Evolutionary conservation across 35 echinoderm and acorn worm species (phyloP).

Genomic region (Amphiura filiformis): DNA sequence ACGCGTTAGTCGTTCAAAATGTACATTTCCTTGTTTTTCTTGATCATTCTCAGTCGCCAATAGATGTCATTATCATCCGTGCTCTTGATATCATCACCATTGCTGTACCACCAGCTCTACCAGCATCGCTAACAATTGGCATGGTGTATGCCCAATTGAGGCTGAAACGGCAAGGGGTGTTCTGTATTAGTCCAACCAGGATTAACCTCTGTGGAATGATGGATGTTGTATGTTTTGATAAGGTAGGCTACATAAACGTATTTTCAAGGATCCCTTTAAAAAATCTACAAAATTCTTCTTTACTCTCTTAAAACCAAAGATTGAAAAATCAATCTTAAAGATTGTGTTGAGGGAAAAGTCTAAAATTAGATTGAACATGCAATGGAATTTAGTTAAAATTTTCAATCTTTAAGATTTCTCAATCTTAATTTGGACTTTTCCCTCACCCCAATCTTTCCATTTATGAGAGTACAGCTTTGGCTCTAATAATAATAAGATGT

Average conservation of each 20-base stretch:
- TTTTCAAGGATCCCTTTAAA: too few species aligned
- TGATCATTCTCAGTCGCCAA: constrained; percentile 17
- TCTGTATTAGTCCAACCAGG: constrained; percentile 84
- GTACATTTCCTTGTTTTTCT: constrained; percentile 8
- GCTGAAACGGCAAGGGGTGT: constrained; percentile 66
- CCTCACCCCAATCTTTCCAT: too few species aligned
- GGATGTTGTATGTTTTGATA: constrained; percentile 95
- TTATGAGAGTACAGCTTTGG: too few species aligned
- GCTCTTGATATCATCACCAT: constrained; percentile 89
- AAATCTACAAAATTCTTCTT: too few species aligned
- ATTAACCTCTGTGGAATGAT: constrained; percentile 90
- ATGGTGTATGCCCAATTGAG: constrained; percentile 90
- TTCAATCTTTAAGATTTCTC: too few species aligned
- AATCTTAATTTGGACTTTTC: too few species aligned
- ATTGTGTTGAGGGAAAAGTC: too few species aligned
- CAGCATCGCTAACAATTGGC: constrained; percentile 86
- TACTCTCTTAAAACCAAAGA: too few species aligned
- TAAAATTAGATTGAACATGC: too few species aligned
- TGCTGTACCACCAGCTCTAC: constrained; percentile 82
- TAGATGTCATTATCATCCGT: constrained; percentile 47
- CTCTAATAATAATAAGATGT: too few species aligned
- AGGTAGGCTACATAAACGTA: constrained; percentile 62
- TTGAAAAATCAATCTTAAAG: too few species aligned
- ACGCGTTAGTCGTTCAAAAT: not conserved
- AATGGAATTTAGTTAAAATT: too few species aligned